Evolutionary conservation across 2,797 vertebrate species (phyloP), one percentile per base, ranked within the genome.

Genomic region (Pygocentrus nattereri): DNA sequence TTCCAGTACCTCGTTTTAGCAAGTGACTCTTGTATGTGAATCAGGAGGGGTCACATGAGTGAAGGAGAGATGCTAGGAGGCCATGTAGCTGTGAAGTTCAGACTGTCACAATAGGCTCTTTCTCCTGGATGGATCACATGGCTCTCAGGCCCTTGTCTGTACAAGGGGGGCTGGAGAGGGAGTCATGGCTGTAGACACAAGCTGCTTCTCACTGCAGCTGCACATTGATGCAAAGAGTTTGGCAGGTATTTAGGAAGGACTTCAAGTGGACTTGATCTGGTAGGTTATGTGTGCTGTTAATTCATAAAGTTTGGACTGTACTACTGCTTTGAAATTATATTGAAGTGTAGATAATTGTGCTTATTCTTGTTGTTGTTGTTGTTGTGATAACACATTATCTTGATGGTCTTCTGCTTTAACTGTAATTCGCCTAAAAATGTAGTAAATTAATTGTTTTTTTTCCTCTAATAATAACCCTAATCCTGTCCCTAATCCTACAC

Each of bases 121-220:
- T 86, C 72, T 84, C 49, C 18, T 47, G 74, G 23, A 75, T 8
- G 64, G 16, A 56, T 86, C 85, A 86, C 82, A 84, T 84, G 77
- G 73, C 77, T 54, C 71, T 73, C 70, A 44, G 69, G 25, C 54
- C 41, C 41, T 76, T 38, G 23, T 76, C 78, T 81, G 70, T 54
- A 59, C 65, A 65, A 69, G 38, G 44, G 67, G 16, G 41, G 27
- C 62, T 23, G 19, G 44, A 77, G 70, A 64, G 31, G 52, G n/a
- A 64, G 49, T 75, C 64, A 23, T 47, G 30, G 16, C 70, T 65
- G 21, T 64, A 25, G n/a, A 44, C 34, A 15, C 15, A 6, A 23
- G 54, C 31, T 58, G 72, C 21, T 62, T 73, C 64, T 31, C 7
- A 16, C 44, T 38, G 25, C 56, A 73, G 34, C 41, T 75, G 30